A percentile compares a stretch with the other conserved stretches of the same genome.
Conservation (phyloP, 2,113 vertebrate species). For the Tragelaphus buxtoni region DNA sequence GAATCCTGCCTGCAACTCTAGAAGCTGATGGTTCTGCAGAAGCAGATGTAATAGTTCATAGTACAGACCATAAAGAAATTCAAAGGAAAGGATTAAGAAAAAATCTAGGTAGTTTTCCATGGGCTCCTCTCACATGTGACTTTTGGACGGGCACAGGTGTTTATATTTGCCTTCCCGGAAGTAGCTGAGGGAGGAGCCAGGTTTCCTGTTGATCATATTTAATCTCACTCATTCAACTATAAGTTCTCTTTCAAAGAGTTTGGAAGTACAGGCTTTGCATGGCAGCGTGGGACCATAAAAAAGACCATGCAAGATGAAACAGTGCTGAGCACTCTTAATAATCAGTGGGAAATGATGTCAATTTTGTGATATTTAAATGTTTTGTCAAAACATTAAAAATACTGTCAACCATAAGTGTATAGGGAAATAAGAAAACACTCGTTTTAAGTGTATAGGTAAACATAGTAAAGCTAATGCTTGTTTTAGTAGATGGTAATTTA, state of each 20-base stretch:
- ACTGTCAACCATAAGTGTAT: not conserved
- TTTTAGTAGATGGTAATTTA: not conserved
- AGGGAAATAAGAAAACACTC: not conserved
- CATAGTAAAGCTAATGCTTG: not conserved
- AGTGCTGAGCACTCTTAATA: not conserved
- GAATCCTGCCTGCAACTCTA: not conserved
- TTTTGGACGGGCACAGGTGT: not conserved
- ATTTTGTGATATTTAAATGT: not conserved
- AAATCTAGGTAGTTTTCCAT: constrained; percentile 1
- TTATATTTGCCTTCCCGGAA: not conserved
- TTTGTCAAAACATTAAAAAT: not conserved
- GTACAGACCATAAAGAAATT: not conserved
- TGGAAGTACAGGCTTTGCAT: not conserved
- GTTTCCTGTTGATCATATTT: not conserved
- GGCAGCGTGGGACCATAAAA: not conserved
- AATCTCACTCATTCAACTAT: not conserved
- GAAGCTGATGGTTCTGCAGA: not conserved
- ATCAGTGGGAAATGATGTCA: not conserved
- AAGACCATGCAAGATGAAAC: not conserved
- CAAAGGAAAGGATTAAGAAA: constrained; percentile 17
- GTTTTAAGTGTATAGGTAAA: not conserved
- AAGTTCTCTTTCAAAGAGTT: not conserved
- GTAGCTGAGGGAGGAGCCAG: not conserved
- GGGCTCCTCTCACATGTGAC: not conserved
- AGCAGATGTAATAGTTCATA: not conserved